These are phyloP conservation scores for Yasuhikotakia modesta DNA, from an alignment of 2,797 vertebrate species.

Conservation along the genomic window DNA sequence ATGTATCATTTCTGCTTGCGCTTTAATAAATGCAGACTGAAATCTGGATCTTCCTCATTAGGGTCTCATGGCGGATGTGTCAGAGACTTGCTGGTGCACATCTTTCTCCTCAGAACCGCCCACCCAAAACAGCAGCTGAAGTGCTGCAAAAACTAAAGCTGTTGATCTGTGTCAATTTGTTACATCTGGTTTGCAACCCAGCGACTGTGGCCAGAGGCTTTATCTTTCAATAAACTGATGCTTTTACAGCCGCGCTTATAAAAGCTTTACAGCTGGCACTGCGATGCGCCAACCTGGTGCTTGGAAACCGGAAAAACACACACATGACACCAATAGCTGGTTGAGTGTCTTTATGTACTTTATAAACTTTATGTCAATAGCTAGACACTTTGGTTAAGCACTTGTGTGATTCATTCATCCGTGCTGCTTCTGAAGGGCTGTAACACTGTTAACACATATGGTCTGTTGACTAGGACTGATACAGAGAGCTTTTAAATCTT, in stretches of 20 bases:
- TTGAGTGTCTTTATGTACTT: conserved; percentile 6
- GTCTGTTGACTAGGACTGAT: neutral
- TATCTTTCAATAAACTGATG: conserved; percentile 32
- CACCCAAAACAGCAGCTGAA: conserved; percentile 22
- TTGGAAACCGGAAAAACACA: conserved; percentile 28
- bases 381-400: conserved; percentile 24
- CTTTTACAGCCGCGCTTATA: neutral
- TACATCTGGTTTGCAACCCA: conserved; percentile 39
- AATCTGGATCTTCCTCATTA: conserved; percentile 40
- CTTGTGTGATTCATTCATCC: neutral
- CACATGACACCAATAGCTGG: neutral
- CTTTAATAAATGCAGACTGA: conserved; percentile 22
- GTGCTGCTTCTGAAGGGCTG: neutral
- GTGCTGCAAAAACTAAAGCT: conserved; percentile 5
- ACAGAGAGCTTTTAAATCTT: too few species aligned
- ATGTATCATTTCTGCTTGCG: conserved; percentile 33
- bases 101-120: neutral
- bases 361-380: conserved; percentile 25
- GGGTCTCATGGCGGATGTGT: conserved; percentile 35
- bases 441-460: neutral
- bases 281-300: conserved; percentile 11
- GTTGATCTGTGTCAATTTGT: conserved; percentile 20
- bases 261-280: neutral
- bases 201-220: conserved; percentile 32
- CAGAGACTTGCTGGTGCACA: conserved; percentile 25